Conservation (phyloP, 1,140 invertebrate genomes). For the Drosophila trapezifrons region DNA sequence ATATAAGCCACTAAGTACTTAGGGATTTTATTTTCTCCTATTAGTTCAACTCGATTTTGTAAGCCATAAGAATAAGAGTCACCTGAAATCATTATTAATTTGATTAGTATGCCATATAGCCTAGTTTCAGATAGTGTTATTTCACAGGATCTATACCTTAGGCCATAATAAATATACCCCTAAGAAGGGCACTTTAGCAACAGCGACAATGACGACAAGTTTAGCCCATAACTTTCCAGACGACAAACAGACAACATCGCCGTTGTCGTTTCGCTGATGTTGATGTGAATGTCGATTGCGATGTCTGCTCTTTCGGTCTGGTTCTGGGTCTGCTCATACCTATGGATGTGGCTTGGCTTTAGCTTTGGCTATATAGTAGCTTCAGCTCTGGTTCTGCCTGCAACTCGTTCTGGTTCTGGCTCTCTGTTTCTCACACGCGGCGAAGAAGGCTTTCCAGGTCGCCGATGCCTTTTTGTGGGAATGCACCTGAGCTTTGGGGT, state of each 20-base stretch:
- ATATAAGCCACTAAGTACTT: background rate
- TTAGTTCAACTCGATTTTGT: background rate
- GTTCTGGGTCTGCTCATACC: slow-evolving; percentile 8
- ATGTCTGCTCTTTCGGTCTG: slow-evolving; percentile 40
- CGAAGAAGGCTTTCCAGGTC: slow-evolving; percentile 40
- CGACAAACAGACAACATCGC: slow-evolving; percentile 58
- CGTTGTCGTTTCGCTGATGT: slow-evolving; percentile 31
- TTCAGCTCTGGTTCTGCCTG: slow-evolving; percentile 2
- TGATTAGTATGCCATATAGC: too few relatives aligned
- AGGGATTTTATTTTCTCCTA: background rate
- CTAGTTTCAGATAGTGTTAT: background rate
- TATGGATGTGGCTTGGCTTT: slow-evolving; percentile 39
- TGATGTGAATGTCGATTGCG: slow-evolving; percentile 56
- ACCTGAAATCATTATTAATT: too few relatives aligned
- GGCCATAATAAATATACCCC: background rate
- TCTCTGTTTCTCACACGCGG: slow-evolving; percentile 33
- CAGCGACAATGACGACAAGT: slow-evolving; percentile 45
- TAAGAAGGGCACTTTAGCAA: slow-evolving; percentile 2
- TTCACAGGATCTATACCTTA: too few relatives aligned
- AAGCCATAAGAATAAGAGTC: too few relatives aligned
- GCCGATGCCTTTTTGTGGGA: slow-evolving; percentile 37
- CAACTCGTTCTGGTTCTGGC: slow-evolving; percentile 8
- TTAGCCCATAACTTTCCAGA: slow-evolving; percentile 72
- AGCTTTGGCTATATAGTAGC: slow-evolving; percentile 29
- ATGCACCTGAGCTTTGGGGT: slow-evolving; percentile 62